Conservation (phyloP, 2,113 vertebrate genomes). For the Cephalopterus ornatus region DNA sequence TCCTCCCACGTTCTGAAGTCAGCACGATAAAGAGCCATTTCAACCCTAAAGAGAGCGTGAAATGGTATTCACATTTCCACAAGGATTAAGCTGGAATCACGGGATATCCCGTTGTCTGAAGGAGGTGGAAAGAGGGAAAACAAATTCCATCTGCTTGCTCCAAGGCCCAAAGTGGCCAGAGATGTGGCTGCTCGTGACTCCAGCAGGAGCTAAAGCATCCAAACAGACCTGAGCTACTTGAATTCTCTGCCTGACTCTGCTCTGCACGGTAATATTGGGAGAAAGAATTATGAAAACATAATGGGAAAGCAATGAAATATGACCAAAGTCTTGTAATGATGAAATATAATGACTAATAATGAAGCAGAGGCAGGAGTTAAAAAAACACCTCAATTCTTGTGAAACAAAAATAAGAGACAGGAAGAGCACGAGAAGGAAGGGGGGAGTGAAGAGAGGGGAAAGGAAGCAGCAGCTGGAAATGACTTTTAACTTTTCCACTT, state of each 20-base stretch:
- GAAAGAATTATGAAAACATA: background rate
- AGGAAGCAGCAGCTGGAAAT: background rate
- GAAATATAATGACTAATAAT: conserved; percentile 37
- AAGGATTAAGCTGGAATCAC: background rate
- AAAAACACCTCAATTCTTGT: background rate
- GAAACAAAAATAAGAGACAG: background rate
- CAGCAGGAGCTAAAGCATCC: background rate
- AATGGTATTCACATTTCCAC: background rate
- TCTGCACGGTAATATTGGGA: background rate
- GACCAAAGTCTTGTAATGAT: conserved; percentile 17
- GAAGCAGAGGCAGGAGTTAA: conserved; percentile 2
- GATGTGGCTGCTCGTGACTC: background rate
- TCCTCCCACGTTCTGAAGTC: background rate
- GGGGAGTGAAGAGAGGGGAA: background rate
- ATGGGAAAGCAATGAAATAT: conserved; percentile 16
- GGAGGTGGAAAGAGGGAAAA: background rate
- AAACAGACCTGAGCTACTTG: background rate
- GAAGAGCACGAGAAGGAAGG: background rate
- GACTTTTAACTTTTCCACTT: conserved; percentile 1
- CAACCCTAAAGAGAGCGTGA: background rate
- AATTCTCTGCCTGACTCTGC: background rate
- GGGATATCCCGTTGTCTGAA: background rate
- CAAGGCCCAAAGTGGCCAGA: conserved; percentile 1
- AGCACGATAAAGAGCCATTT: background rate
- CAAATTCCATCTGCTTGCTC: background rate